Conservation (phyloP, 2,888 invertebrate genomes). For the Cephus nigrinus region DNA sequence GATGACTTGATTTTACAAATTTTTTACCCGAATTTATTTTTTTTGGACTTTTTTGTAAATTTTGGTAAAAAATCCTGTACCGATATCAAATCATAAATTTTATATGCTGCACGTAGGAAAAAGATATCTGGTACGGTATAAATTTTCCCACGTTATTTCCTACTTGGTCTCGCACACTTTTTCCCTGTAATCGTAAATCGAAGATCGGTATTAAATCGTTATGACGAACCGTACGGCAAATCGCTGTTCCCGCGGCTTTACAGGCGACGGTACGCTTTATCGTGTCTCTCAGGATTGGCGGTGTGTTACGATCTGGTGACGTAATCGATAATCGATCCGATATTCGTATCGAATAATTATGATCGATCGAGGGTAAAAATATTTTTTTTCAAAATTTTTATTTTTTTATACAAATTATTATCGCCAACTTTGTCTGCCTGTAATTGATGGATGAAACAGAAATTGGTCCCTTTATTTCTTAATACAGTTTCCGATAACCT, state of each 20-base stretch:
- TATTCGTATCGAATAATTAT: not conserved
- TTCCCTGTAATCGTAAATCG: not conserved
- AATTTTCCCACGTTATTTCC: too few species aligned
- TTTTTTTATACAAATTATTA: not conserved
- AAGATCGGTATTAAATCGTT: not conserved
- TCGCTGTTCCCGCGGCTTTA: not conserved
- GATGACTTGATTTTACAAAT: too few species aligned
- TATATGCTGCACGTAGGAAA: too few species aligned
- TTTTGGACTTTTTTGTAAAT: too few species aligned
- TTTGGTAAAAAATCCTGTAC: too few species aligned
- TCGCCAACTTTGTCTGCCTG: not conserved
- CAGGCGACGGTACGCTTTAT: not conserved
- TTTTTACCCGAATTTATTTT: too few species aligned
- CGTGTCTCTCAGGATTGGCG: not conserved
- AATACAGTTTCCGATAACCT: not conserved
- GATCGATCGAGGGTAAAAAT: not conserved
- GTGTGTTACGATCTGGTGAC: not conserved
- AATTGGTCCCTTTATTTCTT: not conserved
- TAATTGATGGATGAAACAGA: not conserved
- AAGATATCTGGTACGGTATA: too few species aligned
- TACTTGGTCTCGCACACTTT: too few species aligned
- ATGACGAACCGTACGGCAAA: not conserved
- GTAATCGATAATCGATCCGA: not conserved
- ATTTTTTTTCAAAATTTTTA: not conserved
- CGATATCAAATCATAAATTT: too few species aligned